phyloP scores from a whole-genome alignment of 2,113 vertebrate genomes.

The Calidris pygmaea region DNA sequence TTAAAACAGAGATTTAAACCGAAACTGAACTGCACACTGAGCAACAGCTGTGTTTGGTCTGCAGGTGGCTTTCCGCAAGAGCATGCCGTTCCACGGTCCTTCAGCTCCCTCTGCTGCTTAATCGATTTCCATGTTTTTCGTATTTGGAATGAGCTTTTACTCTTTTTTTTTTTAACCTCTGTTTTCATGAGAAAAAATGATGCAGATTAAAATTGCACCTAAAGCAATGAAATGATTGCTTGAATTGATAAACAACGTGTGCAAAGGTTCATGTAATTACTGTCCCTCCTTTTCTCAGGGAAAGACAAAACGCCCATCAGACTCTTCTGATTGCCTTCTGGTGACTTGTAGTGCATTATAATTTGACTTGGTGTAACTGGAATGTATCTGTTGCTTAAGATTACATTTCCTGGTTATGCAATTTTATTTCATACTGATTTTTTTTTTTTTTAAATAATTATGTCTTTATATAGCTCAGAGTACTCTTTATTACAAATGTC shows the following conservation, averaged over 20 bases:
- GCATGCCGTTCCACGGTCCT: neutral
- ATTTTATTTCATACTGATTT: neutral
- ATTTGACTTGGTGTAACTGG: neutral
- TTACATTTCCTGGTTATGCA: neutral
- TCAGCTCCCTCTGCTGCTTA: conserved; percentile 71
- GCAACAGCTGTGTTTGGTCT: neutral
- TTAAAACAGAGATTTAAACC: conserved; percentile 67
- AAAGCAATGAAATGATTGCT: neutral
- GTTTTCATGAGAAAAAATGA: conserved; percentile 1
- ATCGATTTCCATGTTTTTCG: neutral
- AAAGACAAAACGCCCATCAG: neutral
- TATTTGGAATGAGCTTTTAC: neutral
- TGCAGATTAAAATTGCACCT: neutral
- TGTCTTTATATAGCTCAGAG: neutral
- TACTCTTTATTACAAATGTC: neutral
- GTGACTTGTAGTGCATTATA: neutral
- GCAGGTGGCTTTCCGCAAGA: neutral
- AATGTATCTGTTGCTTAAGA: neutral
- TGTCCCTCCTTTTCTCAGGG: neutral
- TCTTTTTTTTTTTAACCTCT: neutral
- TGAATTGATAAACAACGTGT: neutral
- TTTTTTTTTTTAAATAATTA: neutral
- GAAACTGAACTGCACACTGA: conserved; percentile 19
- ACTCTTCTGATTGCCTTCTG: neutral
- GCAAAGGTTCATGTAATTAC: neutral